Conservation (phyloP, 2,113 vertebrate species). For the Typhlomys cinereus region DNA sequence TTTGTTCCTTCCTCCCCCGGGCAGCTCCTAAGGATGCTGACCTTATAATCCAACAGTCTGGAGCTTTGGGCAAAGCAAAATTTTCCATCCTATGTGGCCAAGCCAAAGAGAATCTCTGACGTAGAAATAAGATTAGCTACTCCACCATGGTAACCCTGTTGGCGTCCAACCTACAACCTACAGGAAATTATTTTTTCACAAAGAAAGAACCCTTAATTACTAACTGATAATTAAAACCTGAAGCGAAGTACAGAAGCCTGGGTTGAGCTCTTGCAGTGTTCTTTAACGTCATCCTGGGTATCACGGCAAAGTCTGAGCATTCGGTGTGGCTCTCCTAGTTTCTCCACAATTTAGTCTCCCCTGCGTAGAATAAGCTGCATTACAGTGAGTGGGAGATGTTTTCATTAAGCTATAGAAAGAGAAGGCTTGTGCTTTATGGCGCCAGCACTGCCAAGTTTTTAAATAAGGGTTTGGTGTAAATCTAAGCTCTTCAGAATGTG, state of each 20-base stretch:
- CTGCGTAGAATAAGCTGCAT: constrained; percentile 65
- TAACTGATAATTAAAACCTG: constrained; percentile 81
- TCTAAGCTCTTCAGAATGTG: constrained; percentile 45
- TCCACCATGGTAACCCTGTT: constrained; percentile 77
- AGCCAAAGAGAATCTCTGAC: constrained; percentile 64
- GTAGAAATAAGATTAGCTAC: constrained; percentile 70
- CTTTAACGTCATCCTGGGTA: background rate
- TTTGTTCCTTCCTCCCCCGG: background rate
- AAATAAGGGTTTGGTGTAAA: constrained; percentile 50
- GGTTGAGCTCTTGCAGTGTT: constrained; percentile 61
- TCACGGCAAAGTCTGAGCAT: background rate
- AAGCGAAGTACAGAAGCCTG: constrained; percentile 56
- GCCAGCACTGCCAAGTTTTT: constrained; percentile 50
- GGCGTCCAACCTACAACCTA: constrained; percentile 78
- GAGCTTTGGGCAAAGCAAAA: constrained; percentile 71
- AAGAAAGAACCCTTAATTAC: constrained; percentile 79
- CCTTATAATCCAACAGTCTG: constrained; percentile 42
- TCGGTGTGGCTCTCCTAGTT: constrained; percentile 12
- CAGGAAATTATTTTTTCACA: constrained; percentile 78
- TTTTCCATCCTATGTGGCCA: constrained; percentile 77
- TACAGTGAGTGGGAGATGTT: constrained; percentile 57
- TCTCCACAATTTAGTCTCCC: constrained; percentile 43
- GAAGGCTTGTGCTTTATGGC: constrained; percentile 63
- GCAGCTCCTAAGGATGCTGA: constrained; percentile 2
- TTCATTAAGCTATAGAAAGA: constrained; percentile 70